These are phyloP conservation scores for Drosophila rufa DNA, from an alignment of 1,140 invertebrate species.

Conservation along the genomic window DNA sequence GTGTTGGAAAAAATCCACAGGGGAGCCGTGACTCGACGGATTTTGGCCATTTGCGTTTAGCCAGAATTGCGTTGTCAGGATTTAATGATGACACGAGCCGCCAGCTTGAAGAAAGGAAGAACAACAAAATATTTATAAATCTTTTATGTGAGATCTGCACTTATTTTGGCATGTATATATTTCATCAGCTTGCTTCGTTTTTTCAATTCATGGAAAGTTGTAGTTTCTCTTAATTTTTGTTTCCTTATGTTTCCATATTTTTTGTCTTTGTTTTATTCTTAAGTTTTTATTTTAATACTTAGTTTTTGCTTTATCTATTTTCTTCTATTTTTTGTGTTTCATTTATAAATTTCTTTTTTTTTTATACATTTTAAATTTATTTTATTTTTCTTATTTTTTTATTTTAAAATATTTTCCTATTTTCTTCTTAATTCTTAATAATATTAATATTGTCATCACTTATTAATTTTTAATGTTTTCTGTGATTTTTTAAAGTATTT, in stretches of 20 bases:
- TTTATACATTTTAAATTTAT: too few species aligned
- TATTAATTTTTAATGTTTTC: background rate
- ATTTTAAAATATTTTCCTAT: too few species aligned
- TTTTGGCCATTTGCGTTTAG: slow-evolving; percentile 64
- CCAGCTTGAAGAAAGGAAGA: background rate
- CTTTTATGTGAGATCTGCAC: slow-evolving; percentile 1
- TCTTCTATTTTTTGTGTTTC: too few species aligned
- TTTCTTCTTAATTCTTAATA: too few species aligned
- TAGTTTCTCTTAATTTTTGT: too few species aligned
- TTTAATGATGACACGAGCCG: slow-evolving; percentile 72
- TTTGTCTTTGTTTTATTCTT: background rate
- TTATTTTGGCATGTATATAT: background rate
- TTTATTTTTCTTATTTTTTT: too few species aligned
- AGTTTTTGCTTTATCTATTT: too few species aligned
- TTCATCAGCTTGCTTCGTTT: background rate
- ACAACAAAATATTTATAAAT: slow-evolving; percentile 10
- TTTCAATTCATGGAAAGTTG: background rate
- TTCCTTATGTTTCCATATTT: background rate
- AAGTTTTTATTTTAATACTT: background rate
- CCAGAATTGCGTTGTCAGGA: slow-evolving; percentile 70
- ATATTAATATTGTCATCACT: too few species aligned
- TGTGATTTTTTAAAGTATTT: background rate
- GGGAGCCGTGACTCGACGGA: slow-evolving; percentile 43
- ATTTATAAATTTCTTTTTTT: too few species aligned
- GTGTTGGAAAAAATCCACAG: slow-evolving; percentile 21